phyloP scores from a whole-genome alignment of 2,113 vertebrate species.

The Suricata suricatta region DNA sequence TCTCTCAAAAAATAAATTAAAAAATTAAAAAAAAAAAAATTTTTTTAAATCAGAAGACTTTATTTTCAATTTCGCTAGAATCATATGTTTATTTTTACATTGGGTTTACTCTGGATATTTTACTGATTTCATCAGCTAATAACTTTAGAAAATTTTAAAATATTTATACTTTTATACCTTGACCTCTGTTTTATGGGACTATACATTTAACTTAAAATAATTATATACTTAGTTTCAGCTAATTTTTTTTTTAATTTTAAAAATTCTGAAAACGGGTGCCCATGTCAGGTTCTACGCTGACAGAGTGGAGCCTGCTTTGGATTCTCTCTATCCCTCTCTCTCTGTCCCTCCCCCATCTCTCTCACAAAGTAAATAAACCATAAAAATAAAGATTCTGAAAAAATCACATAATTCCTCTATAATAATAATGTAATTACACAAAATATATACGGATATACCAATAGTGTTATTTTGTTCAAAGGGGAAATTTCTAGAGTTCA shows the following conservation, averaged over 20 bases:
- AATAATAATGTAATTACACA: background rate
- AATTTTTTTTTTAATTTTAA: background rate
- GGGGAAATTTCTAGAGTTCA: background rate
- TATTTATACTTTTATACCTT: constrained; percentile 1
- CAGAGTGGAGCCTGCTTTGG: too few relatives aligned
- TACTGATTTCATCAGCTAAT: background rate
- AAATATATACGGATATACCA: background rate
- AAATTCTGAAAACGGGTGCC: background rate
- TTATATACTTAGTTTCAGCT: background rate
- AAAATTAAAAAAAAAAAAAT: too few relatives aligned
- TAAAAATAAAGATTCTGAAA: background rate
- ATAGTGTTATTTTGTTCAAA: background rate
- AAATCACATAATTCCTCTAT: background rate
- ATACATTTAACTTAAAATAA: background rate
- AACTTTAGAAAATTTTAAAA: background rate
- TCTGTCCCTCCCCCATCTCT: too few relatives aligned
- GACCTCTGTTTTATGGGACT: background rate
- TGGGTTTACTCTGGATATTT: background rate
- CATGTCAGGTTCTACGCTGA: too few relatives aligned
- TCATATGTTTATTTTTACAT: background rate
- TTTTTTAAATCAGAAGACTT: background rate
- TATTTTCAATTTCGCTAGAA: background rate
- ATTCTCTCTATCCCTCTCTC: too few relatives aligned
- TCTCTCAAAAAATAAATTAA: too few relatives aligned
- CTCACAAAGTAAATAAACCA: too few relatives aligned